phyloP scores from a whole-genome alignment of 1,140 invertebrate species.

The Akabosia matsudoensis region DNA sequence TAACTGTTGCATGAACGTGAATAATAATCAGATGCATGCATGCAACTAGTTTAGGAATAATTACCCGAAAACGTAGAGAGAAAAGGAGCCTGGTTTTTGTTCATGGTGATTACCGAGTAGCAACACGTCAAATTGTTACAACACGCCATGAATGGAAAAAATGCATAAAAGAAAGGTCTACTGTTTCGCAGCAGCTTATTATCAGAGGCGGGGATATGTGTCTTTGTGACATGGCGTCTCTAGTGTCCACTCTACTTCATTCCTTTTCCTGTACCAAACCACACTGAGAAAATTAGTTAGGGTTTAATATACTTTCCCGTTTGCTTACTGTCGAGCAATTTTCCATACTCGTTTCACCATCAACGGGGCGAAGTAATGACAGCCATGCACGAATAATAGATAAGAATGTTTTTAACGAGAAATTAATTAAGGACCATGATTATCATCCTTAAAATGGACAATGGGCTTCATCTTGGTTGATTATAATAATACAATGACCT shows the following conservation, averaged over 20 bases:
- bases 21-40: slow-evolving; percentile 14
- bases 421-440: background rate
- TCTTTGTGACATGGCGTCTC: background rate
- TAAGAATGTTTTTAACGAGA: background rate
- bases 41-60: slow-evolving; percentile 6
- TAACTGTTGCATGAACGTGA: background rate
- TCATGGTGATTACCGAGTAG: too few species aligned
- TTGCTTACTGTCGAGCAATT: background rate
- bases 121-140: too few species aligned
- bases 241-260: background rate
- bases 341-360: background rate
- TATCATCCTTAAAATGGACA: background rate
- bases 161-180: background rate
- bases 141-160: too few species aligned
- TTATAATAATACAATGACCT: slow-evolving; percentile 5
- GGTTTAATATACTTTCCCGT: too few species aligned
- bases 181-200: background rate
- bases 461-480: background rate
- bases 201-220: background rate
- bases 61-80: background rate
- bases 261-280: too few species aligned
- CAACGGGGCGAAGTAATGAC: background rate
- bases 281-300: too few species aligned
- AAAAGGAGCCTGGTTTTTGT: background rate
- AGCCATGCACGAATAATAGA: background rate